Conservation (phyloP, 30 jellyfish, hydroid and myxozoan genomes). For the Aurelia sp. region DNA sequence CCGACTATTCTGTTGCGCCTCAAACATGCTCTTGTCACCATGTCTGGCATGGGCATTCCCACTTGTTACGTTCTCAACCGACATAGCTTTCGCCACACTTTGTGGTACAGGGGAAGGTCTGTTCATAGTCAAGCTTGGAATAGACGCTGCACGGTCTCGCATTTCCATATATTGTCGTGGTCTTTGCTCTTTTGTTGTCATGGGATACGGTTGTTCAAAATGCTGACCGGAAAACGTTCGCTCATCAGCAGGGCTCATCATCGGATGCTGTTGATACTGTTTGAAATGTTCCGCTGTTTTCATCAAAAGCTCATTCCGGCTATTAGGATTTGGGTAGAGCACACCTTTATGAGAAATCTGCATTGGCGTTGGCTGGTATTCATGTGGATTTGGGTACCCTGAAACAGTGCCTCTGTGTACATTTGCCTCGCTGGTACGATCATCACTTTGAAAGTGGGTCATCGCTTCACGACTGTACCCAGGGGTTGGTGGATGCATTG, state of each 20-base stretch:
- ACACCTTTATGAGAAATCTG: conserved; percentile 20
- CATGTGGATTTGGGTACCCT: neutral
- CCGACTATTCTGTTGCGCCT: conserved; percentile 3
- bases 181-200: conserved; percentile 59
- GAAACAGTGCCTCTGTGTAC: neutral
- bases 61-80: conserved; percentile 4
- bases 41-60: neutral
- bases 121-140: conserved; percentile 68
- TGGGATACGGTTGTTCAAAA: conserved; percentile 8
- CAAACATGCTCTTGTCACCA: neutral
- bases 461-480: conserved; percentile 8
- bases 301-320: neutral
- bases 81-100: conserved; percentile 6
- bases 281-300: neutral
- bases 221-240: conserved; percentile 17
- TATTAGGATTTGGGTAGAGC: neutral
- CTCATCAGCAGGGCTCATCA: conserved; percentile 13
- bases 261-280: conserved; percentile 18
- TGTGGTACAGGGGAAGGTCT: conserved; percentile 39
- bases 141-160: conserved; percentile 83
- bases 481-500: neutral
- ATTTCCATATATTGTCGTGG: conserved; percentile 65
- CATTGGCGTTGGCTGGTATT: neutral
- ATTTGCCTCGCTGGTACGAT: neutral
- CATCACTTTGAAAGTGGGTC: neutral